These are phyloP conservation scores for Zenarchopterus dispar DNA, from an alignment of 2,797 vertebrate genomes.

Conservation along the genomic window DNA sequence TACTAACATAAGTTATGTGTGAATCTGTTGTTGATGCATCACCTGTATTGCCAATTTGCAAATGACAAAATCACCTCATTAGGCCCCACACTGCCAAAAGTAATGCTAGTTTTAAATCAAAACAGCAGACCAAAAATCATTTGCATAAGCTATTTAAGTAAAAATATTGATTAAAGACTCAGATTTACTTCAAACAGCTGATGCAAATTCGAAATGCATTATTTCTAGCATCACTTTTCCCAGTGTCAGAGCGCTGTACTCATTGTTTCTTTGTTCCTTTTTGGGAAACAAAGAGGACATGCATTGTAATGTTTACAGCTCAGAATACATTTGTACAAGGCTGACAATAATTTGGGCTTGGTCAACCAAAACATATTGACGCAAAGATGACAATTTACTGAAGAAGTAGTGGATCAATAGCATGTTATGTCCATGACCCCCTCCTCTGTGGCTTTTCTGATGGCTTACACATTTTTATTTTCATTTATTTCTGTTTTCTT, in stretches of 20 bases:
- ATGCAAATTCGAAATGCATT: constrained; percentile 41
- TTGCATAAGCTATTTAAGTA: constrained; percentile 53
- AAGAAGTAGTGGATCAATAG: constrained; percentile 88
- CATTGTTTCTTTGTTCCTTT: constrained; percentile 70
- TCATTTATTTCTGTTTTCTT: constrained; percentile 73
- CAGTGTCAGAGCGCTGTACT: constrained; percentile 63
- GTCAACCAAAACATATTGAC: constrained; percentile 44
- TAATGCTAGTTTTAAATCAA: constrained; percentile 50
- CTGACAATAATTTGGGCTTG: constrained; percentile 59
- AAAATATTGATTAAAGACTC: constrained; percentile 25
- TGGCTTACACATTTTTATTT: constrained; percentile 87
- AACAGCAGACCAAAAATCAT: constrained; percentile 22
- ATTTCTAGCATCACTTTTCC: constrained; percentile 60
- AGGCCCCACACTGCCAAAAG: constrained; percentile 68
- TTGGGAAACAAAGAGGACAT: constrained; percentile 68
- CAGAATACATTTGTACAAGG: constrained; percentile 80
- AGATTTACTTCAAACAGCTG: constrained; percentile 43
- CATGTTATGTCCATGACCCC: constrained; percentile 86
- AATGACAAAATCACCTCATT: constrained; percentile 68
- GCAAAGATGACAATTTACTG: constrained; percentile 63
- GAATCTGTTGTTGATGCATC: constrained; percentile 74
- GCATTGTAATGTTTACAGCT: constrained; percentile 73
- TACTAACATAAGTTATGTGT: constrained; percentile 77
- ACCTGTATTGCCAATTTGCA: constrained; percentile 66
- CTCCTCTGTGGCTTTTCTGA: constrained; percentile 87